Evolutionary conservation across 2,113 vertebrate species (phyloP).

Genomic region (Fukomys damarensis): DNA sequence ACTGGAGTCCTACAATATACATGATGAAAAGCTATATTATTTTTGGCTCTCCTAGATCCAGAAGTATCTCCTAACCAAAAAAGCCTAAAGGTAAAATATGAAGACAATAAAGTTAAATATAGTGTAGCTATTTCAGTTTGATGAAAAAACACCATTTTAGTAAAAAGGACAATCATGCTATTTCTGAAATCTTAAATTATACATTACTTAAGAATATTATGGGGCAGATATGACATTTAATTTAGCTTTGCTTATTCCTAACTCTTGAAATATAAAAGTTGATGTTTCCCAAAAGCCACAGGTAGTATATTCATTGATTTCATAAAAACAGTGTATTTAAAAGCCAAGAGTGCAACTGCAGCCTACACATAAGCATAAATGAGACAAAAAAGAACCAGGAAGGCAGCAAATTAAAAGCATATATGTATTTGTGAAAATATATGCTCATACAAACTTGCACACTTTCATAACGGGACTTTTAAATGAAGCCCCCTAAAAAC

Average conservation of each 20-base stretch:
- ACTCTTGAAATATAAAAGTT: not conserved
- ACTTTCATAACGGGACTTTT: not conserved
- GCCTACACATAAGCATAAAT: not conserved
- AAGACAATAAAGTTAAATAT: not conserved
- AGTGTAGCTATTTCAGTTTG: not conserved
- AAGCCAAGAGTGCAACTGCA: not conserved
- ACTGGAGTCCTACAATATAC: not conserved
- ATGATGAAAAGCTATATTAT: not conserved
- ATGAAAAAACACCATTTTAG: conserved; percentile 44
- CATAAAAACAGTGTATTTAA: not conserved
- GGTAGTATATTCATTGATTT: conserved; percentile 6
- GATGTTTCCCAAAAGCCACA: not conserved
- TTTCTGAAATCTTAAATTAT: conserved; percentile 49
- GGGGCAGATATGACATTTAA: not conserved
- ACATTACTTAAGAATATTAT: conserved; percentile 14
- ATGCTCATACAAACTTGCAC: not conserved
- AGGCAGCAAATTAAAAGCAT: not conserved
- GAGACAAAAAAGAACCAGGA: not conserved
- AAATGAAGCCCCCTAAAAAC: not conserved
- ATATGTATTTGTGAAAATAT: not conserved
- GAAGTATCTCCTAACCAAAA: not conserved
- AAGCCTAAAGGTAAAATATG: not conserved
- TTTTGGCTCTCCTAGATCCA: not conserved
- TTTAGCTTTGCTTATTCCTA: conserved; percentile 51
- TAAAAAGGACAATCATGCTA: not conserved